These are phyloP conservation scores for Hydriomena furcata DNA, from an alignment of 2,888 invertebrate genomes.

Conservation along the genomic window DNA sequence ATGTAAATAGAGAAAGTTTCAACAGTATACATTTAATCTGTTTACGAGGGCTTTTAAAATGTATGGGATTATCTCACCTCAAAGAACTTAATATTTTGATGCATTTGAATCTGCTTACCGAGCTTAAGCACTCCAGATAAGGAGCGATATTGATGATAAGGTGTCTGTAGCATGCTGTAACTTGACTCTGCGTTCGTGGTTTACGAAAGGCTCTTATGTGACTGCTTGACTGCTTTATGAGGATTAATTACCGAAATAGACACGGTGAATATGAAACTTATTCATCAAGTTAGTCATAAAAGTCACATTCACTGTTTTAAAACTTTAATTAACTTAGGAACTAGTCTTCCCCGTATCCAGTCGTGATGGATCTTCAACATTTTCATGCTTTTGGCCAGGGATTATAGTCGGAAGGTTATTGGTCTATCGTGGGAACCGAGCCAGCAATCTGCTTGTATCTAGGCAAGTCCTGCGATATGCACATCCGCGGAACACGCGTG, in stretches of 20 bases:
- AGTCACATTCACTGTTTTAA: not conserved
- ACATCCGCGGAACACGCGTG: conserved; percentile 57
- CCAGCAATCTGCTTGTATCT: conserved; percentile 23
- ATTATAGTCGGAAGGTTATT: conserved; percentile 13
- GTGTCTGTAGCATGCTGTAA: conserved; percentile 58
- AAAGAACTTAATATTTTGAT: conserved; percentile 44
- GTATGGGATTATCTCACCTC: conserved; percentile 39
- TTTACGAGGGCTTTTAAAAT: conserved; percentile 27
- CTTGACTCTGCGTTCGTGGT: conserved; percentile 41
- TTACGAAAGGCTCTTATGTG: conserved; percentile 44
- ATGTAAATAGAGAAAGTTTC: conserved; percentile 40
- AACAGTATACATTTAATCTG: conserved; percentile 25
- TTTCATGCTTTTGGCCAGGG: conserved; percentile 1
- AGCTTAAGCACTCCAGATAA: conserved; percentile 48
- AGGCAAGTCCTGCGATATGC: conserved; percentile 43
- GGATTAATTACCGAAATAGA: conserved; percentile 40
- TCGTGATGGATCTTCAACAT: not conserved
- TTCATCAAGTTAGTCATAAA: conserved; percentile 11
- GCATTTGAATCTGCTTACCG: conserved; percentile 40
- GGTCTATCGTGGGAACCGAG: conserved; percentile 23
- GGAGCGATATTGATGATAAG: conserved; percentile 49
- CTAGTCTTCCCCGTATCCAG: not conserved
- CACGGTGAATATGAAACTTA: conserved; percentile 31
- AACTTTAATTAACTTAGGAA: not conserved
- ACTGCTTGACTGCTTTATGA: conserved; percentile 46